Base-by-base conservation (phyloP, 2,797 vertebrate species). In the Mus spretus region DNA sequence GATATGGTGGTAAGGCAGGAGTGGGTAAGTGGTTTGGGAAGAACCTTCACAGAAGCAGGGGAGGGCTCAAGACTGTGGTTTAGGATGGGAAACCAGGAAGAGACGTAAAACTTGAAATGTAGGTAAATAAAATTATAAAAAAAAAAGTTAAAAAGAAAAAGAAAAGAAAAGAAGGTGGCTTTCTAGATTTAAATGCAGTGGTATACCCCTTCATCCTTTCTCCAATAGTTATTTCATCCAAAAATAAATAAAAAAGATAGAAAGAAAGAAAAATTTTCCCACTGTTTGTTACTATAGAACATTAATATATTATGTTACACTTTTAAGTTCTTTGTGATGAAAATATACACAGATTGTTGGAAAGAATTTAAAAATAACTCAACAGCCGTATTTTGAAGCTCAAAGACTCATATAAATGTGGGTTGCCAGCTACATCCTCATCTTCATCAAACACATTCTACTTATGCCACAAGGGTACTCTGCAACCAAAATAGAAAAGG, bases 211-310 rank as follows among this genome's bases (percentile, higher is more conserved):
- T 92, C 28, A 96, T 85, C 92, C 80, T 94, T 53, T 89, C 72
- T 70, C 82, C 86, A 97, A 85, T 20, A 96, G 82, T 61, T 89
- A 90, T 14, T 93, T 95, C 93, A 97, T n/a, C 6, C 70, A 81
- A 26, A 10, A 63, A 63, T 24, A 7, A 61, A 59, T 4, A 59
- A 80, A 55, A 24, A 22, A 6, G 11, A 14, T 10, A 12, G 10
- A 50, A 50, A 50, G 10, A 79, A 81, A 31, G 53, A 40, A 85
- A 79, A 83, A 61, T 24, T 26, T 47, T 55, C 13, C 22, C 63
- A 86, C 6, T 84, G 5, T 63, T 26, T 75, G 2, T 93, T 87
- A 81, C 37, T 78, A 77, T 70, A 72, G 82, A 86, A 95, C 20
- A 81, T n/a, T 9, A 91, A 83, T 57, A 85, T 15, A 81, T 95